These are phyloP conservation scores for Drosophila persimilis DNA, from an alignment of 1,140 invertebrate species.

Conservation along the genomic window DNA sequence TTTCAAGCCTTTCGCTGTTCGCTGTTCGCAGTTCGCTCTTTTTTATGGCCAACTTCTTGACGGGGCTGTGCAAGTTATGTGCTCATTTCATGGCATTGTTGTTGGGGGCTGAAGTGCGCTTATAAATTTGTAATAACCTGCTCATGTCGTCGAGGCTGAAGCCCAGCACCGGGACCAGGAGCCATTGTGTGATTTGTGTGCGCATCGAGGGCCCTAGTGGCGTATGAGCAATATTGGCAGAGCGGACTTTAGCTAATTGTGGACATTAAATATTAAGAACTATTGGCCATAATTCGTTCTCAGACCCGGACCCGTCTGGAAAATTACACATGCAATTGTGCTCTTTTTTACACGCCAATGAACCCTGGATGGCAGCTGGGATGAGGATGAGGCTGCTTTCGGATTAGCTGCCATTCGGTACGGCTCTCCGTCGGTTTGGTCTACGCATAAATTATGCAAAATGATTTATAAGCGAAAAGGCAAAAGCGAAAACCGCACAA, in stretches of 20 bases:
- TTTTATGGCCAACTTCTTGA: conserved; percentile 71
- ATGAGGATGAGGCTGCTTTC: not conserved
- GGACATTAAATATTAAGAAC: conserved; percentile 67
- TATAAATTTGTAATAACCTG: conserved; percentile 78
- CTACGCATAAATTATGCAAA: conserved; percentile 76
- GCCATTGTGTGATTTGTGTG: conserved; percentile 44
- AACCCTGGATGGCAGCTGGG: not conserved
- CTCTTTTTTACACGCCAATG: conserved; percentile 36
- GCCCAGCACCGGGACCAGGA: no score
- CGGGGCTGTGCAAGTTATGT: conserved; percentile 60
- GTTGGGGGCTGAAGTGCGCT: conserved; percentile 67
- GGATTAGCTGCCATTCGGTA: conserved; percentile 33
- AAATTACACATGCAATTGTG: conserved; percentile 50
- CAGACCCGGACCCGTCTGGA: not conserved
- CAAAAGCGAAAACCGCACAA: conserved; percentile 41
- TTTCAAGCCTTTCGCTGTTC: conserved; percentile 46
- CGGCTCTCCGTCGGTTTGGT: conserved; percentile 13
- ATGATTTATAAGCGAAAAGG: conserved; percentile 68
- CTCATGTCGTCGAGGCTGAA: conserved; percentile 18
- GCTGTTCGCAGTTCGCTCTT: conserved; percentile 8
- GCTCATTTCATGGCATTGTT: conserved; percentile 68
- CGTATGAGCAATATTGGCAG: conserved; percentile 53
- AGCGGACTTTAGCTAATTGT: conserved; percentile 56
- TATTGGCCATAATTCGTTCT: conserved; percentile 45
- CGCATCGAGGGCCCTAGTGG: conserved; percentile 12